A percentile compares a stretch with the other conserved stretches of the same genome.
Conservation (phyloP, 2,113 vertebrate species). For the Sitta europaea region DNA sequence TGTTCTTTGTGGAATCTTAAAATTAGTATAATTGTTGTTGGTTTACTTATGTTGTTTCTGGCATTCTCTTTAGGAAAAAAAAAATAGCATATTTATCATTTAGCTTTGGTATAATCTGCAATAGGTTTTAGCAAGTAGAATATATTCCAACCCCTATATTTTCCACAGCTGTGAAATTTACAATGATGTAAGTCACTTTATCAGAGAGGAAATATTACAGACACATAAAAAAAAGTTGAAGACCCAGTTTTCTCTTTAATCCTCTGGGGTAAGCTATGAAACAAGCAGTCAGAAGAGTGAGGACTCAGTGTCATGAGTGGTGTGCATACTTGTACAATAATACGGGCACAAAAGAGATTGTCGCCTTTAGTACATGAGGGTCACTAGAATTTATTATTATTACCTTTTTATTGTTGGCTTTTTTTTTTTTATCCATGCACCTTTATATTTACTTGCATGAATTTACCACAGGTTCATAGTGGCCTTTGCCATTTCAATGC, state of each 20-base stretch:
- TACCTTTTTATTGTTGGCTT: constrained; percentile 38
- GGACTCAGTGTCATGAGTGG: constrained; percentile 75
- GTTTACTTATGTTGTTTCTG: constrained; percentile 52
- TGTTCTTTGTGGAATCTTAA: constrained; percentile 61
- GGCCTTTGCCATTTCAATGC: constrained; percentile 77
- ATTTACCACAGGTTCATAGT: constrained; percentile 81
- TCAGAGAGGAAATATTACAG: constrained; percentile 77
- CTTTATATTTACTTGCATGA: constrained; percentile 78
- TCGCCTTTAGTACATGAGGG: constrained; percentile 77
- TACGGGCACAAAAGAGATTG: constrained; percentile 82
- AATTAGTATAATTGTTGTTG: constrained; percentile 60
- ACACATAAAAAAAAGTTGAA: constrained; percentile 76
- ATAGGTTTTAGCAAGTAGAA: constrained; percentile 66
- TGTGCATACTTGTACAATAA: constrained; percentile 81
- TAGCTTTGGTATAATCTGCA: constrained; percentile 74
- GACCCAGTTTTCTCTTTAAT: constrained; percentile 83
- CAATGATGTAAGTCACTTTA: constrained; percentile 64
- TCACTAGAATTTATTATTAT: constrained; percentile 70
- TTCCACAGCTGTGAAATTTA: constrained; percentile 67
- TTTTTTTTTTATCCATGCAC: constrained; percentile 72
- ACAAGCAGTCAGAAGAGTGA: constrained; percentile 81
- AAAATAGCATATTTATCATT: constrained; percentile 52
- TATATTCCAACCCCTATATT: constrained; percentile 67
- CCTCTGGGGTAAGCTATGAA: constrained; percentile 79
- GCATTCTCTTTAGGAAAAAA: constrained; percentile 49